Conservation (phyloP, 2,888 invertebrate species). For the Chalcosyrphus nemorum region DNA sequence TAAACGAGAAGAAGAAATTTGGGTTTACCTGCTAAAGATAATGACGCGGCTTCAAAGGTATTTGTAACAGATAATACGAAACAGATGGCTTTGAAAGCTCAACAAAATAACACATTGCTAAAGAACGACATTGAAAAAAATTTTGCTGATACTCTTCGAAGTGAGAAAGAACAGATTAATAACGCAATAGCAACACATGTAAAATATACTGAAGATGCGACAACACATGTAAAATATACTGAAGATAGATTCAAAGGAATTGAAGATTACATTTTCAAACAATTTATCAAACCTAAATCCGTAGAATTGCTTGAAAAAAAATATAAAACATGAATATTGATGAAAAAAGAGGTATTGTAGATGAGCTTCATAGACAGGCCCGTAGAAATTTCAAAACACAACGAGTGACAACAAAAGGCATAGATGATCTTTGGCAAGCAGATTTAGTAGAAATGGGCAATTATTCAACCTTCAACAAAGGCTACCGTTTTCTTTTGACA, state of each 20-base stretch:
- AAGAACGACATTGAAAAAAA: constrained; percentile 9
- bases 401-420: constrained; percentile 77
- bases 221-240: too few relatives aligned
- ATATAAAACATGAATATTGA: constrained; percentile 16
- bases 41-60: constrained; percentile 17
- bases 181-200: neutral
- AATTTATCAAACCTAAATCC: constrained; percentile 9
- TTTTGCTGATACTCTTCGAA: neutral
- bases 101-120: neutral
- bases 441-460: constrained; percentile 79
- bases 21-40: constrained; percentile 5
- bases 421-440: constrained; percentile 81
- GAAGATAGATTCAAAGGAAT: constrained; percentile 1
- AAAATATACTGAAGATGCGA: too few relatives aligned
- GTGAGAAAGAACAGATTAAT: constrained; percentile 7
- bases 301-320: neutral
- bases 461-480: constrained; percentile 77
- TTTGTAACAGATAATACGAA: constrained; percentile 7
- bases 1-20: constrained; percentile 36
- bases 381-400: constrained; percentile 78
- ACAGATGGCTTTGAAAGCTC: neutral
- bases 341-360: constrained; percentile 70
- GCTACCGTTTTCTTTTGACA: constrained; percentile 77
- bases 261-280: constrained; percentile 16
- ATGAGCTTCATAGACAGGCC: constrained; percentile 79